Base-by-base conservation (phyloP, 2,888 invertebrate species). In the Drosophila atripex region DNA sequence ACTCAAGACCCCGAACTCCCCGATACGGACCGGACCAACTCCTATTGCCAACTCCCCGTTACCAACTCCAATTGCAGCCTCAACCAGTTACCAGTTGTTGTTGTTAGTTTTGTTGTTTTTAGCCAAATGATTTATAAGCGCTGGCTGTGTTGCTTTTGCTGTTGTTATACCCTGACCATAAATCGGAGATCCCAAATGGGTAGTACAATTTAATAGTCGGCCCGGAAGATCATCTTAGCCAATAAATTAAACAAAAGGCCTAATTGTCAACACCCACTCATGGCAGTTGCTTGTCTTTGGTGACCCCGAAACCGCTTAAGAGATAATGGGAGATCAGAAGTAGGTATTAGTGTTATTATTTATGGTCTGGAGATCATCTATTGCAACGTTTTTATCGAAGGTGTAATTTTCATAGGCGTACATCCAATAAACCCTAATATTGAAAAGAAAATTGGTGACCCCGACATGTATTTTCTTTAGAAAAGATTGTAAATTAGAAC, bases 61-160 rank as follows among this genome's bases (percentile, higher is more conserved):
- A 39, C 39, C 39, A 30, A 50, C 70, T 51, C 16, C 55, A 47
- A 82, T 74, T 78, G 83, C 80, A 60, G 51, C 50, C 25, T 14
- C 30, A 18, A 16, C 32, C 86, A 69, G 50, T 43, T 41, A 38
- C 53, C 58, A 68, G 53, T 60, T 55, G 55, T 55, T 63, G 35
- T 38, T 66, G 54, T 54, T 57, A 28, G 8, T 28, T 28, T 28
- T 28, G 8, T 53, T 68, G 71, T 59, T 71, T 75, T 75, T 84
- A 63, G 65, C 69, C 76, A 76, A 77, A 79, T 80, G 86, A 80
- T 80, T 80, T 80, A 83, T 80, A 79, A 72, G 80, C 60, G 63
- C 64, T 68, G 11, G 25, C 47, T 68, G 69, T 60, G 51, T 41
- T 61, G 25, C 23, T 54, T 45, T 54, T 66, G 56, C 60, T 66